Evolutionary conservation across 2,113 vertebrate genomes (phyloP).

Genomic region (Chionis minor): DNA sequence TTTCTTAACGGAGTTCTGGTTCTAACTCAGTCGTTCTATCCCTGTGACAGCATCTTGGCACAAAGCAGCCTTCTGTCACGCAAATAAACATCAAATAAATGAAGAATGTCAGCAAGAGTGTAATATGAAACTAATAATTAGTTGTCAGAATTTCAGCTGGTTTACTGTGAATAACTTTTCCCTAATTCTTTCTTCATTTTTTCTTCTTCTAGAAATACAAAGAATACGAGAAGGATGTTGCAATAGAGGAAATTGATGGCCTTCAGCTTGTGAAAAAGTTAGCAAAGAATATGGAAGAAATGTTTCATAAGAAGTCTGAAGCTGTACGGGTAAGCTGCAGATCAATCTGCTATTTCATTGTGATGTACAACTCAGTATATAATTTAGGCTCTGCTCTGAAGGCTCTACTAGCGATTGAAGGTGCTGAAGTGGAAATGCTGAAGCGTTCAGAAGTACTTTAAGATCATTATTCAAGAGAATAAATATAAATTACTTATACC

Average conservation of each 20-base stretch:
- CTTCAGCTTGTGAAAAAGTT: slow-evolving; percentile 93
- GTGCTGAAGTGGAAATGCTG: neutral
- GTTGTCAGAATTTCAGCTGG: neutral
- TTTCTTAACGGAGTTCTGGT: neutral
- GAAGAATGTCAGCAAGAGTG: neutral
- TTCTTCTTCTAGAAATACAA: slow-evolving; percentile 91
- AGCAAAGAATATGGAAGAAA: slow-evolving; percentile 97
- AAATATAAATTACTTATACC: neutral
- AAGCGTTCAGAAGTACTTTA: neutral
- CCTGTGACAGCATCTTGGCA: neutral
- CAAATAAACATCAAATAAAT: neutral
- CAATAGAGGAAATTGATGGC: slow-evolving; percentile 94
- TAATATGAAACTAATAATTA: neutral
- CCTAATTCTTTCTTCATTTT: neutral
- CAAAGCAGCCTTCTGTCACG: neutral
- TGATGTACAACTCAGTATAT: neutral
- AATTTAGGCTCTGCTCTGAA: neutral
- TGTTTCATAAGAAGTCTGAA: slow-evolving; percentile 97
- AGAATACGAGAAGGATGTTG: slow-evolving; percentile 92
- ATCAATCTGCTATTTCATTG: neutral
- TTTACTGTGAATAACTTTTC: neutral
- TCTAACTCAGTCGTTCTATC: neutral
- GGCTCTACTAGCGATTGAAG: neutral
- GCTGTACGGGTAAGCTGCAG: slow-evolving; percentile 87
- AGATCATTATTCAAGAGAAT: neutral